Base-by-base conservation (phyloP, 2,113 vertebrate species). In the Boleophthalmus pectinirostris region DNA sequence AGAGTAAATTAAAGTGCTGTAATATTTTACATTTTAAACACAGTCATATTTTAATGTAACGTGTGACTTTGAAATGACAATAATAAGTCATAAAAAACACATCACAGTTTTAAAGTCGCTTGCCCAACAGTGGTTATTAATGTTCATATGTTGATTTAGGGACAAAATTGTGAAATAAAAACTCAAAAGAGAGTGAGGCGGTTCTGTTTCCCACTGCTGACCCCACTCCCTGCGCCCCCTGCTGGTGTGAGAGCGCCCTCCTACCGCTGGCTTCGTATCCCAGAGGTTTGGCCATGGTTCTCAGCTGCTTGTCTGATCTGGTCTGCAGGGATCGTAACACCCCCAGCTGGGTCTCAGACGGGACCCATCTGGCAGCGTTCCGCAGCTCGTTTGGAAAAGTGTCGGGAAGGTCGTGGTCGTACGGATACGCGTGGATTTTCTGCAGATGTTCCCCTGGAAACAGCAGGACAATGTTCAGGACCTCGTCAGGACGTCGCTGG, bases 401-500 rank as follows among this genome's bases (percentile, higher is more conserved):
- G 0, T 0, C 3, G 33, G 66, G 45, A 38, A 75, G 2, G 3
- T 69, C 45, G 49, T 75, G 15, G 6, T 75, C 45, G 20, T 63
- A 75, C 12, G 73, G 73, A 47, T 35, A 75, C 1, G 57, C 73
- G 13, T 25, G 14, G 46, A 69, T 69, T 9, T 61, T 13, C 54
- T 69, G 45, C 13, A 75, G 66, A 13, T 75, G 73, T 10, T n/a
- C 3, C 16, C 73, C 73, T 75, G 25, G 1, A 66, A 66, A 24
- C n/a, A 57, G 18, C 9, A 21, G 49, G 18, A 5, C 6, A 6
- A 51, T 18, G 49, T 1, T 51, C 49, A 12, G 45, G 45, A 3
- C 1, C 1, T 23, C 9, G 10, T 57, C 21, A 57, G 54, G 12
- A 5, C 14, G n/a, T 29, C 29, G 2, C 29, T 29, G 29, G 4